Conservation (phyloP, 2,888 invertebrate genomes). For the Belgica antarctica region DNA sequence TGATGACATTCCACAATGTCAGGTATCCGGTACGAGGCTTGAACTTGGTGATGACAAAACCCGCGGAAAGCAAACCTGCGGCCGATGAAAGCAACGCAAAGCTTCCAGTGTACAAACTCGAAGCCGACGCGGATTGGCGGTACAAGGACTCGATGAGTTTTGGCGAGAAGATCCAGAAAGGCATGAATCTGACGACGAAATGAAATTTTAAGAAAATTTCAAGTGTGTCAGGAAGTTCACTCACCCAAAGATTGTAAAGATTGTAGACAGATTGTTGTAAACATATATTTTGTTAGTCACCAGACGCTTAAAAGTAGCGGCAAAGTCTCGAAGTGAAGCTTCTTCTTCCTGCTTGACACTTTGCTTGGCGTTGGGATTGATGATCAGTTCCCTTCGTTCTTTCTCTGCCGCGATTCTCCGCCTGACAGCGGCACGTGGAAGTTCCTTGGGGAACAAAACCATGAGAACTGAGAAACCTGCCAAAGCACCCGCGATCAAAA, state of each 20-base stretch:
- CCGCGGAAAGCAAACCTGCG: conserved; percentile 60
- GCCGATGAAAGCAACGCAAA: conserved; percentile 62
- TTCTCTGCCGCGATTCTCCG: conserved; percentile 49
- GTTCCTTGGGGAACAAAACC: conserved; percentile 62
- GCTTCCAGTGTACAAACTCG: conserved; percentile 65
- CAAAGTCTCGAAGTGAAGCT: conserved; percentile 56
- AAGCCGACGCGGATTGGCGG: conserved; percentile 63
- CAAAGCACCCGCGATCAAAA: conserved; percentile 58
- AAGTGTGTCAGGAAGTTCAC: no score
- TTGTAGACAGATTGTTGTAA: conserved; percentile 65
- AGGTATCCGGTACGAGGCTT: conserved; percentile 60
- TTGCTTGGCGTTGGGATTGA: neutral
- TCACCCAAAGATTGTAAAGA: conserved; percentile 64
- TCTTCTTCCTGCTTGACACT: neutral
- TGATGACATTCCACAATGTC: conserved; percentile 61
- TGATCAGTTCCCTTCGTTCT: conserved; percentile 47
- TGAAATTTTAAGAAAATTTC: no score
- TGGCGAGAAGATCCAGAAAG: conserved; percentile 69
- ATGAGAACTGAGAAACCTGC: conserved; percentile 60
- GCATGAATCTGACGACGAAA: conserved; percentile 65
- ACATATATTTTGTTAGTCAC: conserved; percentile 62
- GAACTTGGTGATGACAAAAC: conserved; percentile 59
- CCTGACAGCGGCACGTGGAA: conserved; percentile 61
- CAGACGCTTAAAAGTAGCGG: conserved; percentile 59
- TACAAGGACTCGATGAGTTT: conserved; percentile 73